Evolutionary conservation across 2,888 invertebrate species (phyloP).

Genomic region (Anoplius nigerrimus): DNA sequence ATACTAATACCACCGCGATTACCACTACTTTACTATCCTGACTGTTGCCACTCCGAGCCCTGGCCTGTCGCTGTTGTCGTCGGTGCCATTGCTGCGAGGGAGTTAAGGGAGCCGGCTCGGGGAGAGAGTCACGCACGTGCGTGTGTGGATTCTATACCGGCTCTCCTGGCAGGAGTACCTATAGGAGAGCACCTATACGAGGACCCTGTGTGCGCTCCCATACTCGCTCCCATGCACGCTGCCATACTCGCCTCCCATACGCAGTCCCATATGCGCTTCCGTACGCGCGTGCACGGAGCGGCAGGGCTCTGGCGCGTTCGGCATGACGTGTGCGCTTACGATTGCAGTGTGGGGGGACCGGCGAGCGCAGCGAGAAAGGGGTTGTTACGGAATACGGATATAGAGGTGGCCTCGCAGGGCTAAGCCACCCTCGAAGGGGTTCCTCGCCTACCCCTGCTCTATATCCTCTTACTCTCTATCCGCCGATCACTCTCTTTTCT

Average conservation of each 20-base stretch:
- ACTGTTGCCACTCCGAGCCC: not conserved
- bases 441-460: not conserved
- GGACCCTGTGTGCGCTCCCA: no score
- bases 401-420: constrained; percentile 49
- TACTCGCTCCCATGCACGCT: constrained; percentile 1
- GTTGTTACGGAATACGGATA: constrained; percentile 39
- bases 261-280: not conserved
- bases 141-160: no score
- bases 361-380: constrained; percentile 38
- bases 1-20: constrained; percentile 6
- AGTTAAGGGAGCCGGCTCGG: constrained; percentile 24
- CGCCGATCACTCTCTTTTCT: no score
- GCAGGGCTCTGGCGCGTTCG: constrained; percentile 22
- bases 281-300: not conserved
- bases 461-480: constrained; percentile 3
- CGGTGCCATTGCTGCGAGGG: not conserved
- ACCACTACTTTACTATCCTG: not conserved
- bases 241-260: no score
- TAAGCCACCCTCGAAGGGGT: constrained; percentile 47
- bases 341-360: constrained; percentile 27
- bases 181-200: no score
- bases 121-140: constrained; percentile 43
- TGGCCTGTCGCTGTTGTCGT: not conserved
- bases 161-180: no score
- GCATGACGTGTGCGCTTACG: constrained; percentile 49